Conservation (phyloP, 2,113 vertebrate genomes). For the Colius striatus region DNA sequence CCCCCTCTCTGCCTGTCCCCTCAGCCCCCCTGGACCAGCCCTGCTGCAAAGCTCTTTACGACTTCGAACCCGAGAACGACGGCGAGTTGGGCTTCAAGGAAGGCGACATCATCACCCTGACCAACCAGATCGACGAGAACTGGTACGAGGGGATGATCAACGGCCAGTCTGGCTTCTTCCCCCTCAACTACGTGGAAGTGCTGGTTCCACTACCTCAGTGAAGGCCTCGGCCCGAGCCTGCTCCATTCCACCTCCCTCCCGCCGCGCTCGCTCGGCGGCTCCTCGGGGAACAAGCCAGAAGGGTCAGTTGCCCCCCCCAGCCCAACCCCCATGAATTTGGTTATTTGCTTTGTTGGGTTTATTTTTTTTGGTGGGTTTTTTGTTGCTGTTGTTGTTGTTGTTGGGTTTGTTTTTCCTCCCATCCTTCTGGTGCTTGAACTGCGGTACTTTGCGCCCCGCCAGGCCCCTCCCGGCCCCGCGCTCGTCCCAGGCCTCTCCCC, state of each 20-base stretch:
- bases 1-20: not conserved
- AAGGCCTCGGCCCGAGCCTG: not conserved
- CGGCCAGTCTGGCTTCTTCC: slow-evolving; percentile 96
- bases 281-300: slow-evolving; percentile 31
- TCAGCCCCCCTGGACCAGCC: slow-evolving; percentile 88
- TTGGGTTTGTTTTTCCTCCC: not conserved
- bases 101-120: slow-evolving; percentile 95
- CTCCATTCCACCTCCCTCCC: too few species aligned
- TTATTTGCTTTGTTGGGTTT: not conserved
- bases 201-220: slow-evolving; percentile 93
- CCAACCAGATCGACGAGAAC: slow-evolving; percentile 99
- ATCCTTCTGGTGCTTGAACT: slow-evolving; percentile 28
- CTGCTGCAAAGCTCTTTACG: slow-evolving; percentile 94
- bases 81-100: slow-evolving; percentile 97
- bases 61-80: slow-evolving; percentile 96
- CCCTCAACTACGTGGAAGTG: slow-evolving; percentile 97
- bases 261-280: not conserved
- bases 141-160: slow-evolving; percentile 97
- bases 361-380: not conserved
- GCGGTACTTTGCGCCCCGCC: not conserved
- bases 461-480: not conserved
- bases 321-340: not conserved
- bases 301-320: not conserved
- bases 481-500: not conserved
- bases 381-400: not conserved